Conservation (phyloP, 2,113 vertebrate species). For the Galemys pyrenaicus region DNA sequence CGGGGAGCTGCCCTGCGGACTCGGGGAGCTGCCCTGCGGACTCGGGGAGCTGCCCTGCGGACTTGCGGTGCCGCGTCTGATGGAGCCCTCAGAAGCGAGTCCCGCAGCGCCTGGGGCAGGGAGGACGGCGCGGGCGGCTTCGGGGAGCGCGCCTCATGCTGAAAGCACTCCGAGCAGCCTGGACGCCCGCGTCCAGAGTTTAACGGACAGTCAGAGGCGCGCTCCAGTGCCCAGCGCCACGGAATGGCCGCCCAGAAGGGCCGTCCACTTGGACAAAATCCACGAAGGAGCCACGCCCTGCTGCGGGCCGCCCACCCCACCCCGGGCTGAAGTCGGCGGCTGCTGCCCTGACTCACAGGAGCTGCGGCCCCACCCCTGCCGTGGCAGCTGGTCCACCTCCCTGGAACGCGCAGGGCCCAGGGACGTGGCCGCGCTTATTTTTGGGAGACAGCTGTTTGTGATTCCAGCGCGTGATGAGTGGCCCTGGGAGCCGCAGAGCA, state of each 20-base stretch:
- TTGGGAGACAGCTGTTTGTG: slow-evolving; percentile 26
- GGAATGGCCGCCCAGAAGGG: neutral
- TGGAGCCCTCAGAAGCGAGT: too few species aligned
- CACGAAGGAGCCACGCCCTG: neutral
- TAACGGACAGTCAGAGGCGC: neutral
- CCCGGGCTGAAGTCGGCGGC: neutral
- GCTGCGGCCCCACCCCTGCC: neutral
- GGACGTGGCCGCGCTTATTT: neutral
- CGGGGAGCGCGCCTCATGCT: too few species aligned
- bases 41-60: too few species aligned
- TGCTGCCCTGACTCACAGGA: neutral
- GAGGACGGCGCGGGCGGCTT: too few species aligned
- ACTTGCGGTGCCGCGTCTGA: too few species aligned
- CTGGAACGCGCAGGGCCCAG: neutral
- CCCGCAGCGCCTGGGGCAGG: too few species aligned
- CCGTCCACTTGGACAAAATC: neutral
- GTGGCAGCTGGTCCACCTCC: neutral
- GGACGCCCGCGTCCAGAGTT: too few species aligned
- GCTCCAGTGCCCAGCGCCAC: fast-evolving
- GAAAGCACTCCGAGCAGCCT: too few species aligned
- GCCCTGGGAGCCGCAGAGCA: fast-evolving
- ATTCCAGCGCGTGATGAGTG: neutral
- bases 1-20: too few species aligned
- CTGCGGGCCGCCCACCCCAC: too few species aligned
- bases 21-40: too few species aligned